Percentiles rank a stretch among this genome's conserved stretches.
Conservation (phyloP, 2,797 vertebrate species). For the Rhinophrynus dorsalis region DNA sequence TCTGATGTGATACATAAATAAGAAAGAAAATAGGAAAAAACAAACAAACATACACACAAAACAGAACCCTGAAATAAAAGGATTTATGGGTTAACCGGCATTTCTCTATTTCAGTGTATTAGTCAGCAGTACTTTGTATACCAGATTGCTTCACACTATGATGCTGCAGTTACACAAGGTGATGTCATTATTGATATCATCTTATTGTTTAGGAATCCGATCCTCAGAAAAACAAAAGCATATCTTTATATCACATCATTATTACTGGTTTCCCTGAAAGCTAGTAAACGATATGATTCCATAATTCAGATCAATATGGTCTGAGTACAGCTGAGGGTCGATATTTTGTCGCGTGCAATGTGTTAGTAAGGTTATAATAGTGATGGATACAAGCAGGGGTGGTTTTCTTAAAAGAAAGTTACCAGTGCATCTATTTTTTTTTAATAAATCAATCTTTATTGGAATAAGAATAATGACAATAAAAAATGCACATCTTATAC, state of each 20-base stretch:
- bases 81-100: no score
- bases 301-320: conserved; percentile 27
- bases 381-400: not conserved
- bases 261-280: conserved; percentile 17
- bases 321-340: conserved; percentile 11
- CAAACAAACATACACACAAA: no score
- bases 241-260: conserved; percentile 14
- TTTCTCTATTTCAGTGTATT: conserved; percentile 29
- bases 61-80: no score
- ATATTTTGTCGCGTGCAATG: not conserved
- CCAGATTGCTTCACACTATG: conserved; percentile 15
- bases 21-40: no score
- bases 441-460: no score
- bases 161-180: not conserved
- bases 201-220: conserved; percentile 26
- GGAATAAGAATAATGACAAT: no score
- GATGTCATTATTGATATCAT: conserved; percentile 44
- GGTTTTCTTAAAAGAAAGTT: no score
- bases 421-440: no score
- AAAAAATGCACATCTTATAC: no score
- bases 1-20: no score
- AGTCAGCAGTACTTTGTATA: conserved; percentile 2
- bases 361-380: not conserved
- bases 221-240: not conserved
- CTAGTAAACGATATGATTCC: conserved; percentile 9